Conservation (phyloP, 2,888 invertebrate species). For the Mayetiola destructor region DNA sequence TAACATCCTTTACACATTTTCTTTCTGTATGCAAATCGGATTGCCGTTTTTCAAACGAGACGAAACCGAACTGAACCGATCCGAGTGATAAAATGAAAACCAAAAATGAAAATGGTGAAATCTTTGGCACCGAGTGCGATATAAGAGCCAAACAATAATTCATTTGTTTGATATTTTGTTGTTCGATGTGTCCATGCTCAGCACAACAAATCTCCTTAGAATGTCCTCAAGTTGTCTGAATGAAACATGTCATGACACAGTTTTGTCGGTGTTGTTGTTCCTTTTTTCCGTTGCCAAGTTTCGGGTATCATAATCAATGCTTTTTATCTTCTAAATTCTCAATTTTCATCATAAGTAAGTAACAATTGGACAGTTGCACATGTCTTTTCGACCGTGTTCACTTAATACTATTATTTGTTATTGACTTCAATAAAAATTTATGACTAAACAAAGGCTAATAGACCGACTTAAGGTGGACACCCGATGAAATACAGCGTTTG, state of each 20-base stretch:
- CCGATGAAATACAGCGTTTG: too few relatives aligned
- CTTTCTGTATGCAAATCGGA: background rate
- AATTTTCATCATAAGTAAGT: too few relatives aligned
- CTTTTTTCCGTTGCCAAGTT: too few relatives aligned
- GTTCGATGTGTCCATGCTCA: too few relatives aligned
- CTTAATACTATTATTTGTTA: conserved; percentile 6
- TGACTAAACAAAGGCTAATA: too few relatives aligned
- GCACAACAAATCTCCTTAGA: too few relatives aligned
- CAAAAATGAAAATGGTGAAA: background rate
- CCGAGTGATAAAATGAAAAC: background rate
- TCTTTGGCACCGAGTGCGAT: background rate
- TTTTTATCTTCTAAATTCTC: too few relatives aligned
- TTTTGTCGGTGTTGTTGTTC: too few relatives aligned
- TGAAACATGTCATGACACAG: too few relatives aligned
- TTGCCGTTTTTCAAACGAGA: background rate
- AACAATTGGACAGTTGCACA: background rate
- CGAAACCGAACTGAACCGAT: background rate
- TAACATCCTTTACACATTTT: background rate
- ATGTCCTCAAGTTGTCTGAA: too few relatives aligned
- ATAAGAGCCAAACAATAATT: conserved; percentile 2
- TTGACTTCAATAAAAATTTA: conserved; percentile 10
- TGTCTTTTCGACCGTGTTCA: background rate
- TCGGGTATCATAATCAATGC: too few relatives aligned
- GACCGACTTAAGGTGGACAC: too few relatives aligned
- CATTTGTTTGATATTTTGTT: conserved; percentile 8